Evolutionary conservation across 2,113 vertebrate genomes (phyloP).

Genomic region (Phrynosoma blainvillii): DNA sequence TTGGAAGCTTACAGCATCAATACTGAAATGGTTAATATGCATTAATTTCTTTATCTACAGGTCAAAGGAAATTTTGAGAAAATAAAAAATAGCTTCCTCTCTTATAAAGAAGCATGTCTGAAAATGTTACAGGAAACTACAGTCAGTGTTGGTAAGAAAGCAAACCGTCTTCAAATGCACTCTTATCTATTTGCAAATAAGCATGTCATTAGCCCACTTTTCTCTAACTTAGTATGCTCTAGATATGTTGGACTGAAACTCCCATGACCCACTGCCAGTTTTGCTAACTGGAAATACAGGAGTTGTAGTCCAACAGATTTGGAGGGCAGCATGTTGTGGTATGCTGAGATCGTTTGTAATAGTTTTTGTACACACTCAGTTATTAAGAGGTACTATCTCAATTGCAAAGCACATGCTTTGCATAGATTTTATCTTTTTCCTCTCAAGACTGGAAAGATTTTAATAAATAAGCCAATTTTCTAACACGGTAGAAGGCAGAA

Average conservation of each 20-base stretch:
- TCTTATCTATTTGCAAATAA: background rate
- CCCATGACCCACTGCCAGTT: background rate
- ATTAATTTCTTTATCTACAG: slow-evolving; percentile 69
- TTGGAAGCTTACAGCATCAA: background rate
- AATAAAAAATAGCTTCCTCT: slow-evolving; percentile 80
- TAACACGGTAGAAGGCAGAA: background rate
- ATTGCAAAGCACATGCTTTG: too few species aligned
- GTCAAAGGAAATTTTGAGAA: slow-evolving; percentile 84
- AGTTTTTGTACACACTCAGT: too few species aligned
- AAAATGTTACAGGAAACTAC: slow-evolving; percentile 71
- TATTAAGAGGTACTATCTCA: too few species aligned
- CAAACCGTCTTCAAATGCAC: background rate
- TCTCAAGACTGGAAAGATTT: too few species aligned
- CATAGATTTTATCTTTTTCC: too few species aligned
- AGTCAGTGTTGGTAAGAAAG: slow-evolving; percentile 75
- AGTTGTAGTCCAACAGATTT: too few species aligned
- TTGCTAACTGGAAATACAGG: background rate
- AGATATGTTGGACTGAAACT: too few species aligned
- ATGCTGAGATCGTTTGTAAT: too few species aligned
- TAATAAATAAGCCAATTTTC: too few species aligned
- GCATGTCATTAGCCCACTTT: too few species aligned
- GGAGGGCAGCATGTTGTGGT: too few species aligned
- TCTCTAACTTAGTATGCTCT: too few species aligned
- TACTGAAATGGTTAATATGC: background rate
- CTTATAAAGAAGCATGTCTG: slow-evolving; percentile 87